phyloP scores from a whole-genome alignment of 2,888 invertebrate genomes.

The Bursaphelenchus okinawaensis region DNA sequence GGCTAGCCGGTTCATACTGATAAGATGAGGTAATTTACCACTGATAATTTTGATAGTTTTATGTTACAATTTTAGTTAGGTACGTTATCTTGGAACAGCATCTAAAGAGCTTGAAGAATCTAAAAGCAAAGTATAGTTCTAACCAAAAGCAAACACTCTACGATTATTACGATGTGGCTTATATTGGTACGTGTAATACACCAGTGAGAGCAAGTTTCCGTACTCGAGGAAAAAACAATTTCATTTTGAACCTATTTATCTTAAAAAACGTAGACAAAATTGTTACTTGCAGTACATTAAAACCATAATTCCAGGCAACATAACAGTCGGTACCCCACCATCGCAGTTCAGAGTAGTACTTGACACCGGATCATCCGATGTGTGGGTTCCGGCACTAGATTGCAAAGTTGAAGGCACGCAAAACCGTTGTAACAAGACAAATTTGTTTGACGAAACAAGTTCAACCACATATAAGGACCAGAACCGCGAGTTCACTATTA shows the following conservation, averaged over 20 bases:
- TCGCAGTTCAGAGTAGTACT: conserved; percentile 2
- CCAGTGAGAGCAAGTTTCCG: too few relatives aligned
- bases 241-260: too few relatives aligned
- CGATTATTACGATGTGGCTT: neutral
- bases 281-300: too few relatives aligned
- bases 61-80: too few relatives aligned
- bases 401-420: neutral
- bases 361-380: neutral
- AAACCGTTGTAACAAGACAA: conserved; percentile 2
- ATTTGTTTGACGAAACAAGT: neutral
- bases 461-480: neutral
- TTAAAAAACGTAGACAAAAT: too few relatives aligned
- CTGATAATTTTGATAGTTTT: too few relatives aligned
- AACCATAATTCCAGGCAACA: neutral
- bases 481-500: neutral
- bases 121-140: neutral
- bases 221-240: too few relatives aligned
- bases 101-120: neutral
- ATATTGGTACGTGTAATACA: neutral
- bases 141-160: conserved; percentile 2
- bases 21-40: too few relatives aligned
- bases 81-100: too few relatives aligned
- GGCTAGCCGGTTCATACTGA: too few relatives aligned
- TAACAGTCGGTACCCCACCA: conserved; percentile 6
- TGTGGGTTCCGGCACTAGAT: neutral